Evolutionary conservation across 1,140 invertebrate species (phyloP).

Genomic region (Copidosoma floridanum): DNA sequence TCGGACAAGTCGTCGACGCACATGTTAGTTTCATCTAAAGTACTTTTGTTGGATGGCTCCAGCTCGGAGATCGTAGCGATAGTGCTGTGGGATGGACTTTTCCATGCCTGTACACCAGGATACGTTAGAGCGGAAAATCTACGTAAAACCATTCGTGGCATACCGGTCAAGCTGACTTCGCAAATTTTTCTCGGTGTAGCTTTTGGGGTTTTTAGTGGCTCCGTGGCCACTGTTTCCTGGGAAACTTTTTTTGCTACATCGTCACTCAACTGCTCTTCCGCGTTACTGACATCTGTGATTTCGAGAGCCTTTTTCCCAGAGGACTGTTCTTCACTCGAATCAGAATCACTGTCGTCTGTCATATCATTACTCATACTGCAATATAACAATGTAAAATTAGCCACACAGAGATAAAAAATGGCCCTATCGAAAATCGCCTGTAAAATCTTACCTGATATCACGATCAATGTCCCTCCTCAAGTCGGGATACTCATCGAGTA

Average conservation of each 20-base stretch:
- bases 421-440: neutral
- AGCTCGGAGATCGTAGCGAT: slow-evolving; percentile 1
- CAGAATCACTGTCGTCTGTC: slow-evolving; percentile 5
- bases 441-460: slow-evolving; percentile 36
- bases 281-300: slow-evolving; percentile 2
- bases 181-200: slow-evolving; percentile 11
- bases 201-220: neutral
- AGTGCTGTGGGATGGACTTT: slow-evolving; percentile 16
- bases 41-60: slow-evolving; percentile 11
- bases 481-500: slow-evolving; percentile 47
- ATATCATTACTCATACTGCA: slow-evolving; percentile 29
- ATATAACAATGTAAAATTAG: no score
- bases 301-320: neutral
- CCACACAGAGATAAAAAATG: neutral
- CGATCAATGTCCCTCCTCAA: slow-evolving; percentile 44
- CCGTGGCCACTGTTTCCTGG: no score
- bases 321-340: slow-evolving; percentile 16
- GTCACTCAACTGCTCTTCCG: no score
- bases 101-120: slow-evolving; percentile 20
- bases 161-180: neutral
- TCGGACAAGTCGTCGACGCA: slow-evolving; percentile 6
- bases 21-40: neutral
- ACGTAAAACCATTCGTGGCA: slow-evolving; percentile 35
- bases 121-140: slow-evolving; percentile 39
- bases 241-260: neutral